Conservation (phyloP, 2,113 vertebrate species). For the Electrona antarctica region DNA sequence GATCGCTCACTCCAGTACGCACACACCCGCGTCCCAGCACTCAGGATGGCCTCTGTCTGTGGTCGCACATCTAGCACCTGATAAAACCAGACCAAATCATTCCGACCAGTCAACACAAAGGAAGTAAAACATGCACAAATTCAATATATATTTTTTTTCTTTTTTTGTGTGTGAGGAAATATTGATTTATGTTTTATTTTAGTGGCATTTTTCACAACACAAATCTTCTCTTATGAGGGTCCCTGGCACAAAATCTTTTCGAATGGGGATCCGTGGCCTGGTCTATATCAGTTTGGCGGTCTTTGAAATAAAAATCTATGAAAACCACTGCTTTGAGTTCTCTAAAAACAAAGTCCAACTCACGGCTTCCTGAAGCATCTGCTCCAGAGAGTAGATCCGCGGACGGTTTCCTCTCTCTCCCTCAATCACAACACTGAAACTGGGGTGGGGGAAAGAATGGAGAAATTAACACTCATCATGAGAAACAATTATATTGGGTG, state of each 20-base stretch:
- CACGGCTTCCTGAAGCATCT: conserved; percentile 94
- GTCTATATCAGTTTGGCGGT: no score
- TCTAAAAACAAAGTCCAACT: conserved; percentile 57
- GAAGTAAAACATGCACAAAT: background rate
- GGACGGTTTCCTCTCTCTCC: conserved; percentile 92
- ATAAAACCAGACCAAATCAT: conserved; percentile 13
- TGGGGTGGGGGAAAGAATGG: conserved; percentile 45
- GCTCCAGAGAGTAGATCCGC: conserved; percentile 92
- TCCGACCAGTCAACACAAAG: background rate
- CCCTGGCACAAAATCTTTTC: no score
- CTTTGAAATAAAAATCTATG: no score
- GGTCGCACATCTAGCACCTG: conserved; percentile 91
- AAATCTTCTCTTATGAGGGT: no score
- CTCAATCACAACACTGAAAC: conserved; percentile 94
- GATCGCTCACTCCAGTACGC: conserved; percentile 98
- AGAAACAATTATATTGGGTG: no score
- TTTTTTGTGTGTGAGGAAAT: no score
- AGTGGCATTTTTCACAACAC: no score
- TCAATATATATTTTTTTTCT: no score
- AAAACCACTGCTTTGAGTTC: no score
- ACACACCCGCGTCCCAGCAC: conserved; percentile 88
- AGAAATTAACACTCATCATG: background rate
- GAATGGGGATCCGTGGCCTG: no score
- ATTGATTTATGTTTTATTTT: no score
- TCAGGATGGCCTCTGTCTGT: conserved; percentile 83